phyloP scores from a whole-genome alignment of 2,113 vertebrate species.

The Protomyctophum bolini region DNA sequence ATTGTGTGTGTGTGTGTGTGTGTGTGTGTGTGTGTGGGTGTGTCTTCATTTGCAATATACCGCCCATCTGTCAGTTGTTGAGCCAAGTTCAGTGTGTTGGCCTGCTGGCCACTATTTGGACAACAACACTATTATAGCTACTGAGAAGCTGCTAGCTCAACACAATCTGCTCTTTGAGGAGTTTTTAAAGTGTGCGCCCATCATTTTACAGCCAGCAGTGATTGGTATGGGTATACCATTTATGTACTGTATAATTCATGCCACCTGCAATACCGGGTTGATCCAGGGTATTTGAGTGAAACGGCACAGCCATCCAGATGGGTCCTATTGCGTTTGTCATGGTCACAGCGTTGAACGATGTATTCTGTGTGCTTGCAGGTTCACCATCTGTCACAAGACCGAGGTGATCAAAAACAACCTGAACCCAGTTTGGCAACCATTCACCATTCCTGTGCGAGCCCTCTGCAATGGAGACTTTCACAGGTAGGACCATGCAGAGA shows the following conservation, averaged over 20 bases:
- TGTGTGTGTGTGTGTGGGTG: constrained; percentile 1
- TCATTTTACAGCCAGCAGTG: neutral
- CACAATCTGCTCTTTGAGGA: neutral
- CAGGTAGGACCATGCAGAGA: constrained; percentile 72
- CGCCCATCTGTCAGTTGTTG: neutral
- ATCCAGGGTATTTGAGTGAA: no score
- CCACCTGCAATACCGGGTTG: no score
- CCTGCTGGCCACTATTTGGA: neutral
- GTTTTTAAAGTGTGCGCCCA: neutral
- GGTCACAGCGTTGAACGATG: neutral
- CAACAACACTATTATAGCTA: neutral
- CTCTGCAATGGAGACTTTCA: constrained; percentile 92
- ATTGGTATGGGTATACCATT: no score
- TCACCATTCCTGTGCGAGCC: constrained; percentile 89
- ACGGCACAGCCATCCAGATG: neutral
- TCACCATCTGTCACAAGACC: constrained; percentile 94
- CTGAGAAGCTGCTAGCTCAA: constrained; percentile 10
- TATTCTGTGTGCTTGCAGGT: constrained; percentile 71
- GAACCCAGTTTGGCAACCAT: constrained; percentile 91
- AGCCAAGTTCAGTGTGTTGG: neutral
- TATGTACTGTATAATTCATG: no score
- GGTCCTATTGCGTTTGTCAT: neutral
- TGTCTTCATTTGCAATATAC: neutral
- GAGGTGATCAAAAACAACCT: constrained; percentile 93
- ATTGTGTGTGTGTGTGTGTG: no score